Base-by-base conservation (phyloP, 2,797 vertebrate genomes). In the Gallinago solitaria region DNA sequence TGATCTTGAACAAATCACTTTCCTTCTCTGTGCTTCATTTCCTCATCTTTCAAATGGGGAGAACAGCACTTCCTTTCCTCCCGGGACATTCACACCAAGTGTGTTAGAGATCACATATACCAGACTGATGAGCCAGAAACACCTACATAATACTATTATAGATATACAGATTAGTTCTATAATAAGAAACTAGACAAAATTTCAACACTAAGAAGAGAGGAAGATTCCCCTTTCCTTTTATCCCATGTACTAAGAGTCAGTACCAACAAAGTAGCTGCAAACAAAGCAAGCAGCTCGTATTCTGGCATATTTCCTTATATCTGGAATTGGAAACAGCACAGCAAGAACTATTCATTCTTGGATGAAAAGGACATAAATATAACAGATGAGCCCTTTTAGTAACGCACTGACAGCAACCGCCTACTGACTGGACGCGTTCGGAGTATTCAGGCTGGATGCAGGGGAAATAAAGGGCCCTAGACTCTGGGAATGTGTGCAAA, bases 251-350 rank as follows among this genome's bases (percentile, higher is more conserved):
- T 63, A 35, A 57, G 64, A 87, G 9, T 70, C 70, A 91, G 87
- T 92, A 78, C 57, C 92, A 89, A 94, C 81, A 85, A 96, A 37
- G 89, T 69, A 95, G 89, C 87, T 90, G 35, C 65, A 96, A 95
- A 93, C 69, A 93, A 91, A 92, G 80, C 68, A 73, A 88, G 67
- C 65, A 95, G 86, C 78, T 79, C 85, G 67, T 86, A 35, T 27
- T 68, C 81, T 94, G 91, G 79, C 74, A 60, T 37, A n/a, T 94
- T 89, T 81, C 90, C 61, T 93, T 50, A 48, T 83, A 4, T 1
- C 43, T 92, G 51, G 61, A 83, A 90, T 77, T 89, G 77, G 74
- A 92, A 96, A 83, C 80, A 90, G 64, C 70, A 81, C 45, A 27
- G 59, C 61, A 75, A 73, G 67, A 96, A 54, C 81, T 88, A 95